Percentiles rank a stretch among this genome's conserved stretches.
phyloP scores from a whole-genome alignment of 2,797 vertebrate species.

The Micrastur ruficollis region DNA sequence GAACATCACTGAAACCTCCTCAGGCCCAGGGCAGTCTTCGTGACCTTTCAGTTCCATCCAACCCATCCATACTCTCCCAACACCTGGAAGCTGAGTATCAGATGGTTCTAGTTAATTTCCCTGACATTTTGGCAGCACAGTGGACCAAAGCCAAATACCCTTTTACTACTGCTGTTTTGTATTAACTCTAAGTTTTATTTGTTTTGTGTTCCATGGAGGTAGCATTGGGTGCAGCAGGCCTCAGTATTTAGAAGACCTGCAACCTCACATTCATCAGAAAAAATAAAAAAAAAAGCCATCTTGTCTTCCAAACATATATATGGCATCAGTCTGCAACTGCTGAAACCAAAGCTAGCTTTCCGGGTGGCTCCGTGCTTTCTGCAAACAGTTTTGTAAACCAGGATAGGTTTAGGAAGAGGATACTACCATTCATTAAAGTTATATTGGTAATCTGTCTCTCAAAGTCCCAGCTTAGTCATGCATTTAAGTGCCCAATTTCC shows the following conservation, averaged over 20 bases:
- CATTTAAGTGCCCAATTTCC: constrained; percentile 1
- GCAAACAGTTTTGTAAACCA: not conserved
- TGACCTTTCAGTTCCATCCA: not conserved
- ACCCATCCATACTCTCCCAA: not conserved
- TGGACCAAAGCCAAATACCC: not conserved
- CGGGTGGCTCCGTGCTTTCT: not conserved
- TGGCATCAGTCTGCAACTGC: not conserved
- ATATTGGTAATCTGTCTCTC: not conserved
- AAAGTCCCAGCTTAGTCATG: constrained; percentile 43
- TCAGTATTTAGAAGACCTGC: not conserved
- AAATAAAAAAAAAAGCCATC: no score
- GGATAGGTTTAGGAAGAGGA: not conserved
- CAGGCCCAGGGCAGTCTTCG: not conserved
- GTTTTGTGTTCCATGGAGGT: not conserved
- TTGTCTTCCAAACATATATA: not conserved
- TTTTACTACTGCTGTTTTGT: not conserved
- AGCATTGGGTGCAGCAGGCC: not conserved
- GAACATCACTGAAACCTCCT: not conserved
- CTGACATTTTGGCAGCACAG: not conserved
- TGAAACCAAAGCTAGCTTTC: not conserved
- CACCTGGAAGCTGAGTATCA: not conserved
- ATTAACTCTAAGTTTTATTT: not conserved
- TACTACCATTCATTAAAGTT: not conserved
- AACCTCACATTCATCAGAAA: not conserved
- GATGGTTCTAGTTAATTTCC: not conserved